A percentile compares a stretch with the other conserved stretches of the same genome.
These are phyloP conservation scores for Parnassius mnemosyne DNA, from an alignment of 2,888 invertebrate genomes.

Conservation along the genomic window DNA sequence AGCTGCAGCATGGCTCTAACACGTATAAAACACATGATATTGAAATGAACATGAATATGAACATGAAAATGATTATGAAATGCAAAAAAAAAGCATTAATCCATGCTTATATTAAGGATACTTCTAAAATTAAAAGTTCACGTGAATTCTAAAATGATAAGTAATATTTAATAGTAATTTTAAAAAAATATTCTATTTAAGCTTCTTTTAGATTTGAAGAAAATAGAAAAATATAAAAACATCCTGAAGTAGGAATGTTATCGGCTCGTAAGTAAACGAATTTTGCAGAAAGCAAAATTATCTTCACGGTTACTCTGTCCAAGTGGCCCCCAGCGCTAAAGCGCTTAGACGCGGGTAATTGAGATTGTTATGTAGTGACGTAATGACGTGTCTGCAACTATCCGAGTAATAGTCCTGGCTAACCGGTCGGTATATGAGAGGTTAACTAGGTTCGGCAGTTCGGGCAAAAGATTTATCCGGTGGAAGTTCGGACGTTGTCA, in stretches of 20 bases:
- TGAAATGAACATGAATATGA: no score
- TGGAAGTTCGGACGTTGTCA: no score
- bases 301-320: conserved; percentile 46
- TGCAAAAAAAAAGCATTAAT: no score
- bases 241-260: neutral
- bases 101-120: no score
- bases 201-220: neutral
- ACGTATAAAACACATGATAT: no score
- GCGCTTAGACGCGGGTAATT: conserved; percentile 40
- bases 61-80: no score
- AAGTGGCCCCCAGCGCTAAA: conserved; percentile 39
- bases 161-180: no score
- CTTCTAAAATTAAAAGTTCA: no score
- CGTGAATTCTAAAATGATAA: no score
- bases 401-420: conserved; percentile 44
- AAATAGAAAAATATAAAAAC: neutral
- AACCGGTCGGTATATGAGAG: conserved; percentile 29
- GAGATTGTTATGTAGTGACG: conserved; percentile 53
- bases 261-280: conserved; percentile 2
- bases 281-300: conserved; percentile 32
- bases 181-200: no score
- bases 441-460: neutral
- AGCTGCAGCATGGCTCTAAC: no score
- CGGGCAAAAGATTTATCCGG: neutral
- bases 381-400: conserved; percentile 56